These are phyloP conservation scores for Pterobdella sp. DNA, from an alignment of 2,888 invertebrate genomes.

Conservation along the genomic window DNA sequence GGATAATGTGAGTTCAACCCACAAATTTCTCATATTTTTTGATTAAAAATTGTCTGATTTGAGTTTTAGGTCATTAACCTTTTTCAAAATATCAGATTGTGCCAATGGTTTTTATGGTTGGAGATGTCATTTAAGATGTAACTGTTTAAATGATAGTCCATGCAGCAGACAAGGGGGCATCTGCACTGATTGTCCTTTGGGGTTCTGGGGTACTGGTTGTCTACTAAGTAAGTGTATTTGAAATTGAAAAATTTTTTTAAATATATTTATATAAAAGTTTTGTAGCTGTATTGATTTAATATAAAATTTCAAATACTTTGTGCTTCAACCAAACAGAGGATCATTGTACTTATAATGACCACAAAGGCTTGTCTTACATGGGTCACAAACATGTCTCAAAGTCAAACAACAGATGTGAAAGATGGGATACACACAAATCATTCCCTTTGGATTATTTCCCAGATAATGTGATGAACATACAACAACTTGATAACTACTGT, in stretches of 20 bases:
- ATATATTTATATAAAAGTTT: neutral
- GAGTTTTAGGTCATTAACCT: too few species aligned
- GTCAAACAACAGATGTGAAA: conserved; percentile 30
- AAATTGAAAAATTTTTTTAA: neutral
- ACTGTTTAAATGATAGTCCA: conserved; percentile 29
- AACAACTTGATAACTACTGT: conserved; percentile 35
- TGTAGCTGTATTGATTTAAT: neutral
- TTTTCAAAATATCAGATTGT: conserved; percentile 33
- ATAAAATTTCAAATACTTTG: neutral
- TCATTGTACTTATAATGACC: conserved; percentile 37
- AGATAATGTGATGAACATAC: conserved; percentile 26
- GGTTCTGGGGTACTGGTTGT: conserved; percentile 36
- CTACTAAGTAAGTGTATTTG: conserved; percentile 34
- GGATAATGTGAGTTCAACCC: too few species aligned
- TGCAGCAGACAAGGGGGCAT: conserved; percentile 35
- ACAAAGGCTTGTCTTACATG: conserved; percentile 29
- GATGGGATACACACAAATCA: conserved; percentile 34
- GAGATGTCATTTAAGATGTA: conserved; percentile 37
- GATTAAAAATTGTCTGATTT: too few species aligned
- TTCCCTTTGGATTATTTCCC: conserved; percentile 34
- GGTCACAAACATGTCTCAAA: conserved; percentile 31
- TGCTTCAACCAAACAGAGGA: conserved; percentile 30
- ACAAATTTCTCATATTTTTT: too few species aligned
- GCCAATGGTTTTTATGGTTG: conserved; percentile 36
- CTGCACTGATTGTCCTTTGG: conserved; percentile 32